Base-by-base conservation (phyloP, 2,113 vertebrate species). In the Gymnarchus niloticus region DNA sequence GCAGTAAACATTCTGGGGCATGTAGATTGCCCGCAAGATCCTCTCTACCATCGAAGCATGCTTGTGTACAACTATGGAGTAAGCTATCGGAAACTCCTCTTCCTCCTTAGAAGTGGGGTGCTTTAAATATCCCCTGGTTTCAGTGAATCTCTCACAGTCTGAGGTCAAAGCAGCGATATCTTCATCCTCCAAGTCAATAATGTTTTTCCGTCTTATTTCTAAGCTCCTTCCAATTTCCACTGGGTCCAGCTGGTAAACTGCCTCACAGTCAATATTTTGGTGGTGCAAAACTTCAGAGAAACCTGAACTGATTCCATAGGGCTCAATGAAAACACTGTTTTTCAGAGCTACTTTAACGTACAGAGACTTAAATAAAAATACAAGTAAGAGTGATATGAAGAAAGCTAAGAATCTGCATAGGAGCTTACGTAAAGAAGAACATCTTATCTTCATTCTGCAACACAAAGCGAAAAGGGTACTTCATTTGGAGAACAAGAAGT, bases 31-130 rank as follows among this genome's bases (percentile, higher is more conserved):
- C 28, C 92, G 93, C 33, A 99, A 93, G 7, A 98, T 94, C 44
- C 96, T 95, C 91, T 99, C 97, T 69, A 99, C 96, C 96, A 96
- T 97, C 33, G 95, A 91, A 0, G 96, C 95, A 9, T 97, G 94
- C 94, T 98, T 98, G 88, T 99, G 97, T 89, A 99, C 97, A 59
- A 98, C 97, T 89, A 99, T 88, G 56, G 97, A 97, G 88, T 96
- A 99, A 44, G 97, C 97, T 37, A 99, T 87, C 0, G 97, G 96
- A 87, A 97, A 98, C 73, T 81, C 65, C 33, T 89, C 90, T 86
- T 99, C 97, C 41, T 93, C 93, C 0, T 88, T 69, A 4, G 95
- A 96, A 85, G 95, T 89, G 0, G 76, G 87, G n/a, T 96, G 93
- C 0, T 91, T 88, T 77, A 92, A 33, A 59, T 97, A 98, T 51